phyloP scores from a whole-genome alignment of 2,888 invertebrate species.

The Mylabris sibirica region DNA sequence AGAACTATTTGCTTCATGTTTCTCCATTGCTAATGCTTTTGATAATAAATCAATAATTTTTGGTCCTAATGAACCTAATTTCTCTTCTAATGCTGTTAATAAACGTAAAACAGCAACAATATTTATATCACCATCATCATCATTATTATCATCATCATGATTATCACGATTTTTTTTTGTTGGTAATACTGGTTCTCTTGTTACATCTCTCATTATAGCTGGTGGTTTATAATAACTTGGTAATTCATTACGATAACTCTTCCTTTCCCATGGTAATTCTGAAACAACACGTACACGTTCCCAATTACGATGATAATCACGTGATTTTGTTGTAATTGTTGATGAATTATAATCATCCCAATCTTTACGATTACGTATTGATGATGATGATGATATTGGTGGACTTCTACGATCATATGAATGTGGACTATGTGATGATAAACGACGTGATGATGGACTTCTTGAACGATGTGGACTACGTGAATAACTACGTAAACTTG shows the following conservation, averaged over 20 bases:
- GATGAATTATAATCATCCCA: conserved; percentile 25
- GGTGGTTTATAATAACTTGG: conserved; percentile 53
- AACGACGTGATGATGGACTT: conserved; percentile 19
- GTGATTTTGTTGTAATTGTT: conserved; percentile 29
- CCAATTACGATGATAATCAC: conserved; percentile 26
- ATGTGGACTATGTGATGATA: conserved; percentile 21
- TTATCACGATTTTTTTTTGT: conserved; percentile 24
- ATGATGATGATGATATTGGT: background rate
- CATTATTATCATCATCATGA: conserved; percentile 58
- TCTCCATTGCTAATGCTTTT: conserved; percentile 80
- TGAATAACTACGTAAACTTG: background rate
- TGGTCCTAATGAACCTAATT: conserved; percentile 84
- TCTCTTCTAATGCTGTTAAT: conserved; percentile 82
- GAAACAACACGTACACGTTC: conserved; percentile 49
- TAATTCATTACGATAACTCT: conserved; percentile 37
- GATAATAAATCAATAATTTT: conserved; percentile 79
- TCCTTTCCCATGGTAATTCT: conserved; percentile 50
- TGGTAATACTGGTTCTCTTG: conserved; percentile 48
- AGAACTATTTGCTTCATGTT: conserved; percentile 74
- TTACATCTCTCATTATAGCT: conserved; percentile 54
- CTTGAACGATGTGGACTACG: conserved; percentile 9
- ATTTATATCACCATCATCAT: conserved; percentile 65
- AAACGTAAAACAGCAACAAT: conserved; percentile 75
- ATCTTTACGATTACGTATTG: conserved; percentile 8
- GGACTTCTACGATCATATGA: conserved; percentile 4